phyloP scores from a whole-genome alignment of 2,113 vertebrate genomes.

The Irena cyanogastra region DNA sequence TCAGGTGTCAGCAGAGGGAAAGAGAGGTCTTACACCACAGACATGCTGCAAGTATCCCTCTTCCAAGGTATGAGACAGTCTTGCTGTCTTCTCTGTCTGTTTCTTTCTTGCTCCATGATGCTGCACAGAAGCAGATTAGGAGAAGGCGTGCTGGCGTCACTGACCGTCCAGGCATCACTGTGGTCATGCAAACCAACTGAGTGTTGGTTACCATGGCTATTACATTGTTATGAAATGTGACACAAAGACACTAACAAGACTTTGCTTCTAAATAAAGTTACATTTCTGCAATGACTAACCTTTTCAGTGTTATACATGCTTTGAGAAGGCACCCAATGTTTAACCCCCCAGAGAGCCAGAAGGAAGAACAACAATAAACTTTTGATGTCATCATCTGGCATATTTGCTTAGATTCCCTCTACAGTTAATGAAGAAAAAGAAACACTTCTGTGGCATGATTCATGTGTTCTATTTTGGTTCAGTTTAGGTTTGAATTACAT shows the following conservation, averaged over 20 bases:
- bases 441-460: background rate
- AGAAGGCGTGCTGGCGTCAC: accelerated
- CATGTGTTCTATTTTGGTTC: background rate
- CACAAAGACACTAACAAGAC: background rate
- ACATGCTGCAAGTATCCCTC: background rate
- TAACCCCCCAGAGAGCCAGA: background rate
- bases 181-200: background rate
- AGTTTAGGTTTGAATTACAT: background rate
- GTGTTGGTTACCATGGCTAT: background rate
- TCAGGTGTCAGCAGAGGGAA: background rate
- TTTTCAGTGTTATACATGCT: background rate
- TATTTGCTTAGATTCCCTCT: background rate
- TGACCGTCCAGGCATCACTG: background rate
- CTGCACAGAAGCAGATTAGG: background rate
- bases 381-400: background rate
- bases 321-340: background rate
- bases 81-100: background rate
- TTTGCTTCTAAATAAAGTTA: background rate
- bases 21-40: background rate
- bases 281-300: background rate
- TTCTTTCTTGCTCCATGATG: background rate
- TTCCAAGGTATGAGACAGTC: background rate
- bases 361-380: background rate
- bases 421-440: background rate
- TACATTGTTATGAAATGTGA: background rate